These are phyloP conservation scores for Drosophila arawakana DNA, from an alignment of 1,140 invertebrate genomes.

Conservation along the genomic window DNA sequence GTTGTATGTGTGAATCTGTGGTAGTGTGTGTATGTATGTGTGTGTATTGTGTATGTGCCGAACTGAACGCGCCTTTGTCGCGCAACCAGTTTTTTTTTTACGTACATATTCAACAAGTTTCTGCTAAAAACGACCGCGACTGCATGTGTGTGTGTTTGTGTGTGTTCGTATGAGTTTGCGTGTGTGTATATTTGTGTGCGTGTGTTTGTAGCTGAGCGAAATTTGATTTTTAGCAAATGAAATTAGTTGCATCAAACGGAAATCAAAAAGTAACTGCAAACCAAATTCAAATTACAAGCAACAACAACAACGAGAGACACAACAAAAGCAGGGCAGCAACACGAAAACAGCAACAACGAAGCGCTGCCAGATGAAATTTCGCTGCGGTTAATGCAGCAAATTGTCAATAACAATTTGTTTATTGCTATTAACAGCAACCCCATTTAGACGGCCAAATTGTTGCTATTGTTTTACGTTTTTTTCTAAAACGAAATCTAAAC, in stretches of 20 bases:
- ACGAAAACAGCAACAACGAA: neutral
- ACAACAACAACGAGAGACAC: conserved; percentile 23
- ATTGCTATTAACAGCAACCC: neutral
- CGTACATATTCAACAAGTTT: conserved; percentile 67
- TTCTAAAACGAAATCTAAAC: neutral
- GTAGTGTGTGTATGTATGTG: conserved; percentile 10
- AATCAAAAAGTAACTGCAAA: conserved; percentile 54
- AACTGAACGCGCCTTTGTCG: conserved; percentile 51
- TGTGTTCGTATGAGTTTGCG: conserved; percentile 18
- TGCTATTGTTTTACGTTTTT: neutral
- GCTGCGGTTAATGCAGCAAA: neutral
- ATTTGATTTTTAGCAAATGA: conserved; percentile 59
- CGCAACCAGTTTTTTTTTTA: conserved; percentile 61
- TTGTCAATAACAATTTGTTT: conserved; percentile 1
- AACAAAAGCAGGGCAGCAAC: conserved; percentile 35
- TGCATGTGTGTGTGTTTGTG: conserved; percentile 30
- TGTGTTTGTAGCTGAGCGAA: conserved; percentile 47
- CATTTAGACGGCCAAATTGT: neutral
- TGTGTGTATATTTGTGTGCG: conserved; percentile 24
- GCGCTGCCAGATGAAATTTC: conserved; percentile 20
- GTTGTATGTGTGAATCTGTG: conserved; percentile 8
- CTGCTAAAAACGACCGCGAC: conserved; percentile 53
- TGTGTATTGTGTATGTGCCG: conserved; percentile 39
- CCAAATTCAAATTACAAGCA: conserved; percentile 54
- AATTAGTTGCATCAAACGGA: conserved; percentile 56